Base-by-base conservation (phyloP, 2,888 invertebrate genomes). In the Didymodactylos carnosus region DNA sequence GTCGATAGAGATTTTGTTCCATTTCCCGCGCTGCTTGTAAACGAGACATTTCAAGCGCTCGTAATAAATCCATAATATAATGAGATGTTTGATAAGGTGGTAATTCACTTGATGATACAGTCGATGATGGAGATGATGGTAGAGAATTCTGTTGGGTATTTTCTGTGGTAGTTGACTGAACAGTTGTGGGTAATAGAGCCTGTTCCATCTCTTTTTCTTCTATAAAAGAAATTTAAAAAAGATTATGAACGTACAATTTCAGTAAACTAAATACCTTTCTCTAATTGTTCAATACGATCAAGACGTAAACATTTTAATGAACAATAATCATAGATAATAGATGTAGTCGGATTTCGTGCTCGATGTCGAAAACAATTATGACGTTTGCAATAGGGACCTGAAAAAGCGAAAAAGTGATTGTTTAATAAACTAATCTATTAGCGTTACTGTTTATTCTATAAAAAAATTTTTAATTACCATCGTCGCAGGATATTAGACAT, bases 11-110 rank as follows among this genome's bases (percentile, higher is more conserved):
- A 35, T 62, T 62, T n/a, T 62, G 62, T 35, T 62, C 83, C 76
- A 82, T 80, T 78, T 88, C 88, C 80, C 87, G 86, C 70, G 88
- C 85, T 85, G 87, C 87, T 82, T 88, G 88, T 62, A 88, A 83
- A 23, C 88, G 83, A 1, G 88, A 88, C 88, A 88, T 88, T 81
- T 88, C 88, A 75, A 88, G 80, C 0, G 88, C 88, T 76, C 88
- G 86, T 76, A 88, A 85, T 69, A 88, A 82, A 79, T 88, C 88
- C 85, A 88, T 87, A 19, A 62, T n/a, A 35, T 35, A 29, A 62
- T 62, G 10, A 1, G 62, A 35, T 35, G 62, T 29, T n/a, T 27
- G 39, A 0, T 23, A 23, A 14, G 13, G 16, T 69, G 70, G 23
- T 40, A 51, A 35, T 35, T 35, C 71, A 39, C 29, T 27, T 19